Conservation (phyloP, 2,113 vertebrate genomes). For the Pygoscelis antarcticus region DNA sequence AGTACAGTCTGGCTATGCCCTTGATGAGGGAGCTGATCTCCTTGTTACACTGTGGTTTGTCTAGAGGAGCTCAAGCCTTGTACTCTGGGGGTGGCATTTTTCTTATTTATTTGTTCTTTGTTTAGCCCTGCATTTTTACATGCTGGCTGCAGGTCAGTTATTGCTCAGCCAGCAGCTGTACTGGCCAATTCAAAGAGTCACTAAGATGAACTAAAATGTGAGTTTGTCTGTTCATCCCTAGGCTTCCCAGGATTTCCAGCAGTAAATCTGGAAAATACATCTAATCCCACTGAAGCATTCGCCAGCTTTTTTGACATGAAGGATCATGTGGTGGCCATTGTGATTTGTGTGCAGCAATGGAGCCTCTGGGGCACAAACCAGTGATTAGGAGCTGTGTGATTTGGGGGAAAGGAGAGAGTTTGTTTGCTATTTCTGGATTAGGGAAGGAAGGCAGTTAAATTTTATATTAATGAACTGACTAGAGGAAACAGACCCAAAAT, state of each 20-base stretch:
- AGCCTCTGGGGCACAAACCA: background rate
- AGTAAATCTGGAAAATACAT: slow-evolving; percentile 39
- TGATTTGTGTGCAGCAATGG: background rate
- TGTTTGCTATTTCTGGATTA: slow-evolving; percentile 39
- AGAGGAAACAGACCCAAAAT: slow-evolving; percentile 24
- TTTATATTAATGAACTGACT: slow-evolving; percentile 28
- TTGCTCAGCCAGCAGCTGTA: slow-evolving; percentile 33
- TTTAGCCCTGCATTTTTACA: background rate
- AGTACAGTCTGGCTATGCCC: background rate
- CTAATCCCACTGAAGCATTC: background rate
- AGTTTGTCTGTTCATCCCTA: background rate
- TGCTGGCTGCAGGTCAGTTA: background rate
- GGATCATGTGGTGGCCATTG: background rate
- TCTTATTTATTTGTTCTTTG: slow-evolving; percentile 13
- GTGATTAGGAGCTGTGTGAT: background rate
- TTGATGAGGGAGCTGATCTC: background rate
- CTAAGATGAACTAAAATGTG: background rate
- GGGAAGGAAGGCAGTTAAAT: slow-evolving; percentile 17
- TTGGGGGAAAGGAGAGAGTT: background rate
- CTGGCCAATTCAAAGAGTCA: slow-evolving; percentile 1
- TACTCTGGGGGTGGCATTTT: slow-evolving; percentile 20
- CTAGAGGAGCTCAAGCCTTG: background rate
- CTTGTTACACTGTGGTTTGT: background rate
- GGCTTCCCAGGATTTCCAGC: slow-evolving; percentile 30
- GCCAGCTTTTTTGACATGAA: background rate